These are phyloP conservation scores for Pelodiscus sinensis DNA, from an alignment of 2,113 vertebrate genomes.

Conservation along the genomic window DNA sequence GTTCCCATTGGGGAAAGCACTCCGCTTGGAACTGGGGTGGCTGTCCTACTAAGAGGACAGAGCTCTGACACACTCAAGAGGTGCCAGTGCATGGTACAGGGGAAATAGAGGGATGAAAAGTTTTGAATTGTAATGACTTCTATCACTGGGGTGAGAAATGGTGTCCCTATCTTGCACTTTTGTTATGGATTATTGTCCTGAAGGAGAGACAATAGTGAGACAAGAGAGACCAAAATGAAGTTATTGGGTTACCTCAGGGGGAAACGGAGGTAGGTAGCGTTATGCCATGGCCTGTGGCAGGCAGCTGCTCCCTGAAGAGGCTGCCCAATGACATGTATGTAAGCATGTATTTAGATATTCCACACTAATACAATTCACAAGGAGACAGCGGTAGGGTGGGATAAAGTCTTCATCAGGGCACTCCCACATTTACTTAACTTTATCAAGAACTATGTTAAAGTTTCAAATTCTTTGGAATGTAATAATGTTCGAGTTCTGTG, in stretches of 20 bases:
- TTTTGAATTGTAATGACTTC: neutral
- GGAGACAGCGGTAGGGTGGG: neutral
- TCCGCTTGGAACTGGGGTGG: neutral
- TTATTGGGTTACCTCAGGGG: neutral
- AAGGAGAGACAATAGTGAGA: neutral
- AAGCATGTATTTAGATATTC: neutral
- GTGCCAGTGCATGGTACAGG: neutral
- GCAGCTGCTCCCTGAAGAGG: neutral
- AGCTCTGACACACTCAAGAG: neutral
- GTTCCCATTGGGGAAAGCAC: neutral
- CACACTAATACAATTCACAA: neutral
- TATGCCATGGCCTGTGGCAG: neutral
- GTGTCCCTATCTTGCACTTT: neutral
- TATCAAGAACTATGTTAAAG: slow-evolving; percentile 1
- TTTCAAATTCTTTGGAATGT: neutral
- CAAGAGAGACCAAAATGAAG: neutral
- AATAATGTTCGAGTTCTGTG: neutral
- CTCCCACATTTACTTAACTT: neutral
- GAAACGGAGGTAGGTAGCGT: neutral
- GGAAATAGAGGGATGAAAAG: neutral
- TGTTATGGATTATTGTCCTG: neutral
- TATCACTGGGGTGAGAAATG: neutral
- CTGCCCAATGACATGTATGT: neutral
- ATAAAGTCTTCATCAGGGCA: neutral
- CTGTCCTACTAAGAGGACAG: neutral